These are phyloP conservation scores for Aphidius colemani DNA, from an alignment of 2,888 invertebrate genomes.

Conservation along the genomic window DNA sequence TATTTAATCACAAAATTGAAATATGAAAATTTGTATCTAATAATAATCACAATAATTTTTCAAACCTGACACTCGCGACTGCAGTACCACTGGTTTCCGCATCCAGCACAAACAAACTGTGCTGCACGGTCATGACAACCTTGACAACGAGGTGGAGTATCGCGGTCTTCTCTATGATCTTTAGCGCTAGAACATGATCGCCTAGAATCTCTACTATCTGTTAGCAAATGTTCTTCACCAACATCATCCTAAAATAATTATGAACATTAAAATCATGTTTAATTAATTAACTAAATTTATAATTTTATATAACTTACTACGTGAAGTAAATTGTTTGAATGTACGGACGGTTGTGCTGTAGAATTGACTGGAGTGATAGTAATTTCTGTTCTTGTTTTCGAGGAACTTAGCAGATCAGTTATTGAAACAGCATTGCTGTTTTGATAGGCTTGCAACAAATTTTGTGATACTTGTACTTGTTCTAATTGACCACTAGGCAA, in stretches of 20 bases:
- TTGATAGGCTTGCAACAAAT: slow-evolving; percentile 55
- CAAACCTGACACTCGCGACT: slow-evolving; percentile 87
- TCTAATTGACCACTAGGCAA: slow-evolving; percentile 44
- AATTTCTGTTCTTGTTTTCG: slow-evolving; percentile 66
- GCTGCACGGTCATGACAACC: slow-evolving; percentile 82
- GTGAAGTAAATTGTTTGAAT: slow-evolving; percentile 53
- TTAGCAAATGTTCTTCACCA: slow-evolving; percentile 61
- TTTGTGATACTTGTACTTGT: slow-evolving; percentile 50
- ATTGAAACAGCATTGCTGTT: slow-evolving; percentile 60
- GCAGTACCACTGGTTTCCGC: slow-evolving; percentile 94
- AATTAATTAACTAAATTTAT: background rate
- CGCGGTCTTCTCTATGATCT: slow-evolving; percentile 53
- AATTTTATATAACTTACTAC: slow-evolving; percentile 46
- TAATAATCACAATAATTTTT: slow-evolving; percentile 21
- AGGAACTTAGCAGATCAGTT: slow-evolving; percentile 62
- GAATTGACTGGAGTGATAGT: slow-evolving; percentile 67
- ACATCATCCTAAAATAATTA: slow-evolving; percentile 62
- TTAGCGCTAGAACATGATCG: slow-evolving; percentile 50
- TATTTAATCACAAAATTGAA: slow-evolving; percentile 5
- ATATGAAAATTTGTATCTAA: background rate
- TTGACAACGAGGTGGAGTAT: slow-evolving; percentile 77
- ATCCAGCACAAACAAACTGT: slow-evolving; percentile 87
- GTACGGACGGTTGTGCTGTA: slow-evolving; percentile 42
- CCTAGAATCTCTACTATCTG: slow-evolving; percentile 61
- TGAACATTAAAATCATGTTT: background rate